A percentile compares a stretch with the other conserved stretches of the same genome.
Evolutionary conservation across 2,113 vertebrate genomes (phyloP).

Genomic region (Cochlearius cochlearius): DNA sequence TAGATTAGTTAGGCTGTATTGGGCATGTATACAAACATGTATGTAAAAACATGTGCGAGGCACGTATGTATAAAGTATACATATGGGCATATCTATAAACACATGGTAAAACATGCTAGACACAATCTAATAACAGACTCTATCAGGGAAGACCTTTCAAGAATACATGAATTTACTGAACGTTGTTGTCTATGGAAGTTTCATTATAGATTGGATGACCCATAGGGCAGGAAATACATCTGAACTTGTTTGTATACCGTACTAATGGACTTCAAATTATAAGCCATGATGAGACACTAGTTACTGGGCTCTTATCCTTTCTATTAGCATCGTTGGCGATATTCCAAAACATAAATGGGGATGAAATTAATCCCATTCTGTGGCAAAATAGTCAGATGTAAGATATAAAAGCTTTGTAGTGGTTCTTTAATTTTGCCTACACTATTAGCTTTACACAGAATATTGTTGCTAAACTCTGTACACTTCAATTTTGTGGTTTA

Average conservation of each 20-base stretch:
- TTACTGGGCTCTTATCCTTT: background rate
- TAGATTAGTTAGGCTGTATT: too few species aligned
- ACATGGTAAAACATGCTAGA: background rate
- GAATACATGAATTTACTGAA: background rate
- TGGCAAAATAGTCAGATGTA: background rate
- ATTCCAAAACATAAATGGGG: background rate
- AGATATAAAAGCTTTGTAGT: background rate
- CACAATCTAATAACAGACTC: background rate
- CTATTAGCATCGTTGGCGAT: background rate
- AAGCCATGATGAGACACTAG: background rate
- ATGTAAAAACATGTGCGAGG: rapidly evolving
- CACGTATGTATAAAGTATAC: background rate
- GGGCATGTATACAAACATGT: background rate
- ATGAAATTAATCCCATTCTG: background rate
- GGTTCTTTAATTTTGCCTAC: background rate
- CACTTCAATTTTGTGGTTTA: background rate
- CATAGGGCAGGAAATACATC: background rate
- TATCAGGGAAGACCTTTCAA: background rate
- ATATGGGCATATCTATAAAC: background rate
- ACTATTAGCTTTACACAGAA: background rate
- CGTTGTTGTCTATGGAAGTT: background rate
- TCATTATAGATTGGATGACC: background rate
- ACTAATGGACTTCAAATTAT: slow-evolving; percentile 9
- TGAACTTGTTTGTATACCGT: background rate
- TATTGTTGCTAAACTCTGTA: background rate